These are phyloP conservation scores for Rhabdomys dilectus DNA, from an alignment of 2,113 vertebrate species.

Conservation along the genomic window DNA sequence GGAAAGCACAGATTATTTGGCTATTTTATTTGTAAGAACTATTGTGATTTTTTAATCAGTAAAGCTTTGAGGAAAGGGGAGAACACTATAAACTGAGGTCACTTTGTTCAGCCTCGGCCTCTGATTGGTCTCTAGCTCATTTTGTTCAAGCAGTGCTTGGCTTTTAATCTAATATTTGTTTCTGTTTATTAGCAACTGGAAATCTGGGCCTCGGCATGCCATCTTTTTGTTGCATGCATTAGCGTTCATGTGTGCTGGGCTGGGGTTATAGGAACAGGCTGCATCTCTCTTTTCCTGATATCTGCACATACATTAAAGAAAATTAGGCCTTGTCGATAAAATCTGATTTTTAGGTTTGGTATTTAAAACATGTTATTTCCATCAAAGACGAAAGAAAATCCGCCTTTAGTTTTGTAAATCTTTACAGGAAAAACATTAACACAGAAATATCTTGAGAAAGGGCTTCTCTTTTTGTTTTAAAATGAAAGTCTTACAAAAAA, in stretches of 20 bases:
- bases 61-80: background rate
- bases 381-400: background rate
- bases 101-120: background rate
- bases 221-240: background rate
- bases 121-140: background rate
- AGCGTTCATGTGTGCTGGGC: background rate
- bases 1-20: background rate
- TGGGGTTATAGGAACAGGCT: background rate
- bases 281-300: background rate
- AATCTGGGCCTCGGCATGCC: background rate
- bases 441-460: background rate
- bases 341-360: constrained; percentile 26
- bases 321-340: constrained; percentile 5
- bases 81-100: background rate
- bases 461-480: background rate
- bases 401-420: constrained; percentile 46
- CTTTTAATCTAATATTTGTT: background rate
- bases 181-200: background rate
- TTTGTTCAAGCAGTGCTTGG: background rate
- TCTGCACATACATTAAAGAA: constrained; percentile 17
- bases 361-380: constrained; percentile 57
- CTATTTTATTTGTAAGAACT: constrained; percentile 39
- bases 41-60: background rate
- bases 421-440: constrained; percentile 1
- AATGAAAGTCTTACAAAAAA: constrained; percentile 5